phyloP scores from a whole-genome alignment of 2,113 vertebrate genomes.

The Conger conger region DNA sequence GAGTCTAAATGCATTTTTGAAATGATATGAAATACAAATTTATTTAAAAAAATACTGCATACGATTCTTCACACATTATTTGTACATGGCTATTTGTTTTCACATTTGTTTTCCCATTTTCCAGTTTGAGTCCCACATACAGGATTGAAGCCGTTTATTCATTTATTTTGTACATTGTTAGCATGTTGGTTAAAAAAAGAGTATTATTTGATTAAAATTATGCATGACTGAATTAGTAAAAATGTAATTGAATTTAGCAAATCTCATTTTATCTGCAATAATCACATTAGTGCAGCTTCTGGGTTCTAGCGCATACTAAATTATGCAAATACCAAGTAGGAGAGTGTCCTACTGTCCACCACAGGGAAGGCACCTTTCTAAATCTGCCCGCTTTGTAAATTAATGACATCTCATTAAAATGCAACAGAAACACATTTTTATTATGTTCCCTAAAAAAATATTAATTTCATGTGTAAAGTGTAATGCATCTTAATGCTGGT shows the following conservation, averaged over 20 bases:
- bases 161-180: conserved; percentile 1
- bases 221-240: conserved; percentile 45
- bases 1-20: neutral
- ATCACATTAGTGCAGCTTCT: conserved; percentile 46
- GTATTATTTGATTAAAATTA: conserved; percentile 35
- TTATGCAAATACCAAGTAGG: conserved; percentile 34
- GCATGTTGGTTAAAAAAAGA: conserved; percentile 13
- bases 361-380: neutral
- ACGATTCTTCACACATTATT: neutral
- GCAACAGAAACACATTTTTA: neutral
- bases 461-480: too few species aligned
- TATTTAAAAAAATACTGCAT: neutral
- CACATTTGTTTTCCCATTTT: neutral
- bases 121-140: neutral
- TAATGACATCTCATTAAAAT: neutral
- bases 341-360: neutral
- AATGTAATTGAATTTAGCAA: conserved; percentile 44
- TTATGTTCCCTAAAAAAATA: neutral
- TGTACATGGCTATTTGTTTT: too few species aligned
- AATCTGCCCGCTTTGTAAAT: neutral
- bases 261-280: conserved; percentile 45
- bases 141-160: neutral
- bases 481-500: neutral
- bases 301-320: conserved; percentile 26
- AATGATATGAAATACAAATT: neutral